Conservation (phyloP, 2,888 invertebrate genomes). For the Sthenelais limicola region DNA sequence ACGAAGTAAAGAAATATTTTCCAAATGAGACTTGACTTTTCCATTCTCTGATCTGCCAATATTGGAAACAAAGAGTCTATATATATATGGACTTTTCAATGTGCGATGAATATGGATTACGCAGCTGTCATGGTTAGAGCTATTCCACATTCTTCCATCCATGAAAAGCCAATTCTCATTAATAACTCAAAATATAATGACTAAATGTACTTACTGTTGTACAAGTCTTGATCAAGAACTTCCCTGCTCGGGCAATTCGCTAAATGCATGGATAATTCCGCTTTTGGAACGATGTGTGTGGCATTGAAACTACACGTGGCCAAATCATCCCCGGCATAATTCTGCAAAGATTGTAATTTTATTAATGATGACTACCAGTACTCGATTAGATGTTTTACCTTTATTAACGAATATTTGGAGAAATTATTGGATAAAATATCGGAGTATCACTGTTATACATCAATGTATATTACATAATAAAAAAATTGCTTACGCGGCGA, state of each 20-base stretch:
- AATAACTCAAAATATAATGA: too few relatives aligned
- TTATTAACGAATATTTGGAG: not conserved
- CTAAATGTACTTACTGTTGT: conserved; percentile 7
- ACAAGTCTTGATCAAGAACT: not conserved
- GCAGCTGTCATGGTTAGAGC: too few relatives aligned
- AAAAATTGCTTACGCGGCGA: not conserved
- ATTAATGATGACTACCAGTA: not conserved
- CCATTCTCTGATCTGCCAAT: too few relatives aligned
- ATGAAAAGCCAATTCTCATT: too few relatives aligned
- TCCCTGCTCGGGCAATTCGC: not conserved
- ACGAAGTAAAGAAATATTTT: too few relatives aligned
- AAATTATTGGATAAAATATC: not conserved
- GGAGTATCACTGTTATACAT: too few relatives aligned
- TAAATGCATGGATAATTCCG: not conserved
- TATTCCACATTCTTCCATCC: too few relatives aligned
- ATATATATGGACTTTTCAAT: too few relatives aligned
- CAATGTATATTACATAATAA: too few relatives aligned
- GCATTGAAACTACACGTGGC: not conserved
- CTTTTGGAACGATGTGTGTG: not conserved
- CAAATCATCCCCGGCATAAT: not conserved
- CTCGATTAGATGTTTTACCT: not conserved
- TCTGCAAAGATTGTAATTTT: conserved; percentile 8
- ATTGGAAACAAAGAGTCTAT: too few relatives aligned
- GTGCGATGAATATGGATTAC: too few relatives aligned
- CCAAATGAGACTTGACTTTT: too few relatives aligned